Evolutionary conservation across 2,888 invertebrate genomes (phyloP).

Genomic region (Andrena camellia): DNA sequence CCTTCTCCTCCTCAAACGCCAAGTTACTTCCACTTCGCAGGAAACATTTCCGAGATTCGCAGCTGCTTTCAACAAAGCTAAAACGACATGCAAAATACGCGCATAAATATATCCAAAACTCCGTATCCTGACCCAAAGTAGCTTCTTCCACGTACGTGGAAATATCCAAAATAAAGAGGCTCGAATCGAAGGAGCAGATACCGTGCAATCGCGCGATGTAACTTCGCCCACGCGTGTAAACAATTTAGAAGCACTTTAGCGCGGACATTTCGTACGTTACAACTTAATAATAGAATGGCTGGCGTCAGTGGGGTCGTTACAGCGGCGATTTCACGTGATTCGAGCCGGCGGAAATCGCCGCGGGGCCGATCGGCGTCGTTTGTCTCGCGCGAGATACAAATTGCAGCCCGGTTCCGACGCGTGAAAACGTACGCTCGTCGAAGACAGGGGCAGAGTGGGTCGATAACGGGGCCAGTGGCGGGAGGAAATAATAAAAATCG

Average conservation of each 20-base stretch:
- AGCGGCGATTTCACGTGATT: neutral
- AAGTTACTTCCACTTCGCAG: no score
- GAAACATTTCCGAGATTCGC: no score
- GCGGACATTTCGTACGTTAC: neutral
- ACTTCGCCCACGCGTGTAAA: neutral
- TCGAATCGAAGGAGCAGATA: no score
- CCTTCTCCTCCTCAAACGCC: no score
- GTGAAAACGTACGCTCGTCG: conserved; percentile 31
- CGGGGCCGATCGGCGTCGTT: conserved; percentile 36
- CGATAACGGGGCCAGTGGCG: conserved; percentile 17
- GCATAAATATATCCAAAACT: no score
- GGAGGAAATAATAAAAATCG: conserved; percentile 35
- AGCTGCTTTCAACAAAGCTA: no score
- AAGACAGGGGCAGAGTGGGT: conserved; percentile 11
- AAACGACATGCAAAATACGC: no score
- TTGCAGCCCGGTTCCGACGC: conserved; percentile 27
- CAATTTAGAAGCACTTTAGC: neutral
- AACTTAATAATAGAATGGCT: neutral
- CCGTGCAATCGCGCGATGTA: neutral
- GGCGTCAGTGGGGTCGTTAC: neutral
- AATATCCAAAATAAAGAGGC: no score
- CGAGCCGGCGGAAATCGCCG: conserved; percentile 26
- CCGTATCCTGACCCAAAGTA: no score
- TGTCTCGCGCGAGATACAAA: conserved; percentile 47
- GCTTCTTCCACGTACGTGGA: no score